Evolutionary conservation across 2,888 invertebrate genomes (phyloP).

Genomic region (Eutolmus rufibarbis): DNA sequence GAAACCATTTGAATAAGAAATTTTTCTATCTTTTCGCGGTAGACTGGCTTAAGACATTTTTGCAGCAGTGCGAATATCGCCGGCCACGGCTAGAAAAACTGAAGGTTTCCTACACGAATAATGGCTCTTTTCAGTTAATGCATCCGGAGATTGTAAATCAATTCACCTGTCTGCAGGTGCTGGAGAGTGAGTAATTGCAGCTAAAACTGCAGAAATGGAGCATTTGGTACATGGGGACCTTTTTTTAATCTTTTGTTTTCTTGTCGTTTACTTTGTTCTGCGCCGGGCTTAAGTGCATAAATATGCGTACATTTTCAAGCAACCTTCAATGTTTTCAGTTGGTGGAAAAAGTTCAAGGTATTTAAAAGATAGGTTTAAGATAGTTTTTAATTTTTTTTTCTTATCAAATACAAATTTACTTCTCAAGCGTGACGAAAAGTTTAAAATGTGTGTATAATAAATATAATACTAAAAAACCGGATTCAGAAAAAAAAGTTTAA

Average conservation of each 20-base stretch:
- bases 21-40: not conserved
- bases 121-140: not conserved
- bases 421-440: not conserved
- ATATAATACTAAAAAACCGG: too few relatives aligned
- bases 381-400: not conserved
- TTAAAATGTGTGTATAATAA: too few relatives aligned
- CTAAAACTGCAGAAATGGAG: not conserved
- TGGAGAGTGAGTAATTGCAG: not conserved
- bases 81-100: not conserved
- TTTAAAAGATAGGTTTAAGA: not conserved
- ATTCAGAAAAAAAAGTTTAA: too few relatives aligned
- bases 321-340: not conserved
- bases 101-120: not conserved
- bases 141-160: not conserved
- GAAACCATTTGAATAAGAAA: not conserved
- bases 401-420: not conserved
- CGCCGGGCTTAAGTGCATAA: not conserved
- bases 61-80: not conserved
- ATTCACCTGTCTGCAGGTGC: not conserved
- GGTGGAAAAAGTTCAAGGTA: not conserved
- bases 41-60: not conserved
- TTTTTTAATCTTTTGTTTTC: not conserved
- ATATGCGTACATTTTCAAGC: not conserved
- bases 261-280: not conserved
- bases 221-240: not conserved